Evolutionary conservation across 2,113 vertebrate species (phyloP).

Genomic region (Sylvietta virens): DNA sequence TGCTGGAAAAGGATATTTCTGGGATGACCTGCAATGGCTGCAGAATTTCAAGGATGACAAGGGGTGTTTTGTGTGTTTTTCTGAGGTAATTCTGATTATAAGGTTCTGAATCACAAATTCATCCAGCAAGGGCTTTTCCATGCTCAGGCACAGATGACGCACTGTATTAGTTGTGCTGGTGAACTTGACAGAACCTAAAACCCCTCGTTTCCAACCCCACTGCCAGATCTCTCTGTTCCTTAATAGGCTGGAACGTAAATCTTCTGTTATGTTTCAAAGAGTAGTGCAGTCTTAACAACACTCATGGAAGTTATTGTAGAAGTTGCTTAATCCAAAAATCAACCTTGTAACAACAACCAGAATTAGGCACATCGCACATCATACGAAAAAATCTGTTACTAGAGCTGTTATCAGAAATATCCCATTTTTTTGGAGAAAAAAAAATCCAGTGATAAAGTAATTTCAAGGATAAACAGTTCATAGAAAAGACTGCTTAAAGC

Average conservation of each 20-base stretch:
- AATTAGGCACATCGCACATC: neutral
- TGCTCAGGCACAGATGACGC: neutral
- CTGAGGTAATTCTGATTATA: neutral
- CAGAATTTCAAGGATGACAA: conserved; percentile 48
- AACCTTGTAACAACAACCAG: neutral
- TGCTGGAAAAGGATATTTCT: conserved; percentile 33
- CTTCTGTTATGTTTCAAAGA: neutral
- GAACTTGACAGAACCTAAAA: neutral
- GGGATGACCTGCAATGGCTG: conserved; percentile 15
- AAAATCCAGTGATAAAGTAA: fast-evolving
- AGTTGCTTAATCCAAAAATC: neutral
- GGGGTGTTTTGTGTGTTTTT: neutral
- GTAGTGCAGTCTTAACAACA: neutral
- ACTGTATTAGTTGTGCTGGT: neutral
- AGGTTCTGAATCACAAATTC: neutral
- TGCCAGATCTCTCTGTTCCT: neutral
- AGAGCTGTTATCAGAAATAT: neutral
- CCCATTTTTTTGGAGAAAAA: neutral
- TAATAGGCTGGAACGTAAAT: neutral
- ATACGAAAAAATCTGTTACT: neutral
- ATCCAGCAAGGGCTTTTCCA: conserved; percentile 20
- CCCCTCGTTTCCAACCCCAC: neutral
- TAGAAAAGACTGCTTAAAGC: neutral
- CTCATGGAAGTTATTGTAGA: neutral
- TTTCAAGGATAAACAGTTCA: neutral